Conservation (phyloP, 1,140 invertebrate genomes). For the Cydia amplana region DNA sequence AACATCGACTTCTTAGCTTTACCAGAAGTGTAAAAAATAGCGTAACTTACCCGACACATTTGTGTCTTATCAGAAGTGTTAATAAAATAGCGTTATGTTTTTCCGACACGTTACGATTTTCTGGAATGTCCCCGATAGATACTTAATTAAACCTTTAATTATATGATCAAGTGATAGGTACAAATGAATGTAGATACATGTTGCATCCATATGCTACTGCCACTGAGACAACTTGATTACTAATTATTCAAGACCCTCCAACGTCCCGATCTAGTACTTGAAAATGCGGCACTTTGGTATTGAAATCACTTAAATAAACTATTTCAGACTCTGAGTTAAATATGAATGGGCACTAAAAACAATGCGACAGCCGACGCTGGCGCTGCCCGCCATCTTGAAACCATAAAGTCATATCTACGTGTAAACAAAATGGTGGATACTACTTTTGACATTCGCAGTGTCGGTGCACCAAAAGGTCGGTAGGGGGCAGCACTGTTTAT, state of each 20-base stretch:
- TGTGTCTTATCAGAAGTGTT: too few species aligned
- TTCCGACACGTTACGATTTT: too few species aligned
- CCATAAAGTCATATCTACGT: not conserved
- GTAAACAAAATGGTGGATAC: not conserved
- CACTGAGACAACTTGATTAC: constrained; percentile 10
- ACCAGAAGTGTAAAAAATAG: too few species aligned
- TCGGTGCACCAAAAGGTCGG: constrained; percentile 16
- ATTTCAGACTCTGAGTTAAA: constrained; percentile 28
- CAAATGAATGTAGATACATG: too few species aligned
- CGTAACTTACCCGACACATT: too few species aligned
- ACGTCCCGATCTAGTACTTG: constrained; percentile 7
- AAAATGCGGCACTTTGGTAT: constrained; percentile 29
- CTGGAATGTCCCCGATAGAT: too few species aligned
- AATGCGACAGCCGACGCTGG: constrained; percentile 27
- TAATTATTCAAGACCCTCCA: constrained; percentile 15
- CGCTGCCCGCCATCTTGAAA: not conserved
- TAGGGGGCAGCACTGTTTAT: constrained; percentile 18
- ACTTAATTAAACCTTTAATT: too few species aligned
- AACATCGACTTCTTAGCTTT: too few species aligned
- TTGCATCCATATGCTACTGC: constrained; percentile 1
- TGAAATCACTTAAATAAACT: constrained; percentile 32
- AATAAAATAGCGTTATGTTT: too few species aligned
- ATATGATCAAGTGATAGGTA: too few species aligned
- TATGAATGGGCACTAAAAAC: constrained; percentile 26
- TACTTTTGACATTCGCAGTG: not conserved